Evolutionary conservation across 2,113 vertebrate genomes (phyloP), one percentile per base, ranked within the genome.

Genomic region (Xerus inauris): DNA sequence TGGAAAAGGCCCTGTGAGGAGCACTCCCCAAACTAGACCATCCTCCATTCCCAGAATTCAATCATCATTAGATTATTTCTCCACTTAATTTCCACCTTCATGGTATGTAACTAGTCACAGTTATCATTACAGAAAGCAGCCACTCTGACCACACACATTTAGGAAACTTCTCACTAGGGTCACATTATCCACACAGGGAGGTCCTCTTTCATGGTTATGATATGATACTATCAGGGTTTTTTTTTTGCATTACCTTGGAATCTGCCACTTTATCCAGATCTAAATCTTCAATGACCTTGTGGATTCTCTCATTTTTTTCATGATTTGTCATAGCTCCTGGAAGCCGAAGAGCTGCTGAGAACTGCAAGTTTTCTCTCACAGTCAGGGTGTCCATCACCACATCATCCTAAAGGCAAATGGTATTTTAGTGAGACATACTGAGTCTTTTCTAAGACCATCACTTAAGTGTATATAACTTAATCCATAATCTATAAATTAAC

Each of bases 291-390:
- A 99, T 98, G 93, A 99, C 98, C 87, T 97, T 98, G 95, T 98
- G 98, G 62, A 99, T 99, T 30, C 99, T 98, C 26, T 98, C 98
- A 20, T 99, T 98, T 95, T 99, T 99, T 76, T 99, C 99, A 0
- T 45, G 90, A 72, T 98, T 98, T 1, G 65, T 98, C 97, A 99
- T 98, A 0, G 98, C 98, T 26, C 97, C 98, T 3, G 99, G 99
- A 81, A 99, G 98, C 22, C 99, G 99, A 42, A 99, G 99, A 0
- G 99, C 99, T 22, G 99, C 99, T 13, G 99, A 99, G 96, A 99
- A 99, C 81, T 98, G 98, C 22, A 99, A 94, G 77, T 99, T 99
- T 98, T 99, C 99, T 98, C 99, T 99, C 69, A 99, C 99, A 0
- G 99, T 99, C 97, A 99, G 97, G 2, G 47, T 47, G 47, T 11